Conservation (phyloP, 2,888 invertebrate species). For the Brachynemurus nebulosus region DNA sequence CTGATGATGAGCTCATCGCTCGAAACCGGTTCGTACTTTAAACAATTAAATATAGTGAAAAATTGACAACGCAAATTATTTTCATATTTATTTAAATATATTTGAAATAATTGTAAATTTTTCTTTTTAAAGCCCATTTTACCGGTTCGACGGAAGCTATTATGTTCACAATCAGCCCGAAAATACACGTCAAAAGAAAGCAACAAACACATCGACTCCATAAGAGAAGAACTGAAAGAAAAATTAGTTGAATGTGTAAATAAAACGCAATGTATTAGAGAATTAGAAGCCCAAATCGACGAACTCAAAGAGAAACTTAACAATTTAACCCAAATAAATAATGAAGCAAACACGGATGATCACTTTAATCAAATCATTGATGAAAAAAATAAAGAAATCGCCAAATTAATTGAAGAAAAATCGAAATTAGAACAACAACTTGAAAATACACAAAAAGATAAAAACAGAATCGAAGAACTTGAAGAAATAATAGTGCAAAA, state of each 20-base stretch:
- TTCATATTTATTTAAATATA: neutral
- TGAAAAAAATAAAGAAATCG: constrained; percentile 28
- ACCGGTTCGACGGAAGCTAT: neutral
- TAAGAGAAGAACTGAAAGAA: constrained; percentile 34
- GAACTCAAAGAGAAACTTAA: constrained; percentile 35
- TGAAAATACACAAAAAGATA: neutral
- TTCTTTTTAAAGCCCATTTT: neutral
- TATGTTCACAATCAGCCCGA: neutral
- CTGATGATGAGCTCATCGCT: too few relatives aligned
- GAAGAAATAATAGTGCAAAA: constrained; percentile 26
- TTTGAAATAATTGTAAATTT: neutral
- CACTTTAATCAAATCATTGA: constrained; percentile 23
- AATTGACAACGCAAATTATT: too few relatives aligned
- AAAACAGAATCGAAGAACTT: too few relatives aligned
- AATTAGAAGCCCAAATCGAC: constrained; percentile 35
- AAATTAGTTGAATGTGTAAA: constrained; percentile 38
- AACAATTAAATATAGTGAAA: too few relatives aligned
- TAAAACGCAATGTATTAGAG: constrained; percentile 36
- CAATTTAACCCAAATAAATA: constrained; percentile 28
- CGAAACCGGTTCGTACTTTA: too few relatives aligned
- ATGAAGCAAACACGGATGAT: neutral
- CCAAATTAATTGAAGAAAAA: constrained; percentile 29
- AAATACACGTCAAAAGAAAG: neutral
- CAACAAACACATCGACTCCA: neutral
- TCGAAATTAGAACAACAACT: constrained; percentile 28